Base-by-base conservation (phyloP, 2,113 vertebrate species). In the Equus quagga region DNA sequence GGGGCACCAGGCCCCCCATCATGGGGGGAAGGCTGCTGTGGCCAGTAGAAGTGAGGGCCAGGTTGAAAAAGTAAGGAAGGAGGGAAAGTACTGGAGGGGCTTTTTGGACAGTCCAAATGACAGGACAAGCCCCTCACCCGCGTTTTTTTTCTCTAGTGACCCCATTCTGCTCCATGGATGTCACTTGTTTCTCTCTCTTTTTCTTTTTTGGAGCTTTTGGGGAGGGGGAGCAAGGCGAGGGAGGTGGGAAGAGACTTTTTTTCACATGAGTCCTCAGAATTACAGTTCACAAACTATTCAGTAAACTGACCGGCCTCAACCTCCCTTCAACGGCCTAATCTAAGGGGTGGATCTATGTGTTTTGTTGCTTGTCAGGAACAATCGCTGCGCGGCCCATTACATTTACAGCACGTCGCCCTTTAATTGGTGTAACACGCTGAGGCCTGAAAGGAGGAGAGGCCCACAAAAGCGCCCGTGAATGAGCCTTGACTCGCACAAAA, bases 351-450 rank as follows among this genome's bases (percentile, higher is more conserved):
- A 99, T 99, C 99, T 99, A 99, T 99, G 99, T 99, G 99, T 99
- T 99, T 99, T 99, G 99, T 99, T 99, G 99, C 99, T 99, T 99
- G 99, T 99, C 99, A 99, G 99, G 99, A 99, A 99, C 99, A 99
- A 99, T 99, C 99, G 99, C 98, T 99, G 99, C 99, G 99, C 99
- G 99, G 99, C 99, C 99, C 99, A 99, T 99, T 99, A 99, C 99
- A 99, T 99, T 99, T 99, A 99, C 99, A 99, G 99, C 99, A 99
- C 99, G 99, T 99, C 99, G 99, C 98, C 99, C 99, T 99, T 99
- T 99, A 99, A 99, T 99, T 99, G 99, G 99, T 99, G 99, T 99
- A 99, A 99, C 99, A 99, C 99, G 99, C 99, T 99, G 99, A 99
- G 99, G 98, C 98, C 99, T 99, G 99, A 99, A 99, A 99, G 99